Conservation (phyloP, 1,140 invertebrate species). For the Proales similis region DNA sequence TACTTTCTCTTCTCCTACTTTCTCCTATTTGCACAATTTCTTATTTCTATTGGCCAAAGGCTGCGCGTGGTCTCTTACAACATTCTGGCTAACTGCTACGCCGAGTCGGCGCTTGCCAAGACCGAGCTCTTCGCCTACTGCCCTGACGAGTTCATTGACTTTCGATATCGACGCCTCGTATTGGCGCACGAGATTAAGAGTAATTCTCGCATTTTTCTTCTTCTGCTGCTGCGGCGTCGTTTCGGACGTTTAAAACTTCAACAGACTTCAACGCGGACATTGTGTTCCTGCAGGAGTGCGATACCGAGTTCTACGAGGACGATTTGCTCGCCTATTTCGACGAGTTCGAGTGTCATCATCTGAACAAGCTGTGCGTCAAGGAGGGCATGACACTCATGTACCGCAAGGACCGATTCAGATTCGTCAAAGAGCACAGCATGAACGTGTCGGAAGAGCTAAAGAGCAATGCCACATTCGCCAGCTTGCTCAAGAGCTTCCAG, state of each 20-base stretch:
- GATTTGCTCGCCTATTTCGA: slow-evolving; percentile 3
- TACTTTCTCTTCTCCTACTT: no score
- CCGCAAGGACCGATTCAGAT: slow-evolving; percentile 25
- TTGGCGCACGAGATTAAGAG: slow-evolving; percentile 27
- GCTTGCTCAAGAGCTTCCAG: slow-evolving; percentile 2
- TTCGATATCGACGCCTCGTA: slow-evolving; percentile 16
- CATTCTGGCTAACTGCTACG: slow-evolving; percentile 29
- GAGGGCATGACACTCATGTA: background rate
- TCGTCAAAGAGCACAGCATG: slow-evolving; percentile 16
- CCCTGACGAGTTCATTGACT: slow-evolving; percentile 32
- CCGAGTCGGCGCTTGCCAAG: slow-evolving; percentile 4
- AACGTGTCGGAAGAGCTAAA: slow-evolving; percentile 16
- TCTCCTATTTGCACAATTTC: background rate
- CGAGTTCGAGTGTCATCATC: no score
- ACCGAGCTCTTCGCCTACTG: slow-evolving; percentile 32
- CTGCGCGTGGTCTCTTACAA: slow-evolving; percentile 32
- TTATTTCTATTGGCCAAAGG: slow-evolving; percentile 25
- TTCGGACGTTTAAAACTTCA: background rate
- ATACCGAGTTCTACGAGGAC: slow-evolving; percentile 26
- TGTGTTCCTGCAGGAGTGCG: slow-evolving; percentile 35
- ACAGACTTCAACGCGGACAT: slow-evolving; percentile 36
- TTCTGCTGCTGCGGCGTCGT: no score
- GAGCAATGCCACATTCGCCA: slow-evolving; percentile 13
- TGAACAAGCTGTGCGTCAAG: background rate
- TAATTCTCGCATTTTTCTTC: background rate